Conservation (phyloP, 2,113 vertebrate species). For the Perognathus longimembris region DNA sequence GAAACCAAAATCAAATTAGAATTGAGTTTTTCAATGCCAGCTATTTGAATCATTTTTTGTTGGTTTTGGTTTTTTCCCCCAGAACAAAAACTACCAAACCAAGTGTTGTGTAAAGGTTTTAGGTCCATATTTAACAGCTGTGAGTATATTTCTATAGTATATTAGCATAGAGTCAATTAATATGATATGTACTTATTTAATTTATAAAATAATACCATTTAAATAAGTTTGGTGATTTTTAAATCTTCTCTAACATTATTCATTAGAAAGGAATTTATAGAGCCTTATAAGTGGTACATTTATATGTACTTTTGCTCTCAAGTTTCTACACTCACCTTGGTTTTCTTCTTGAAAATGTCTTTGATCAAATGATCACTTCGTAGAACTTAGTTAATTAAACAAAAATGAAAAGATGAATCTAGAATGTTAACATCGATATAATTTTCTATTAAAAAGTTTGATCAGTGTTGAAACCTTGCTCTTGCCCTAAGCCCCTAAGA, state of each 20-base stretch:
- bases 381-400: background rate
- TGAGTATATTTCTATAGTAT: background rate
- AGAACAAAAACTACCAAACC: background rate
- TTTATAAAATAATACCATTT: slow-evolving; percentile 15
- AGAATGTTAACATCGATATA: background rate
- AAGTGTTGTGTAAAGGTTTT: background rate
- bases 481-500: background rate
- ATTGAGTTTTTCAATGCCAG: background rate
- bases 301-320: background rate
- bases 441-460: background rate
- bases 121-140: background rate
- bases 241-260: slow-evolving; percentile 22
- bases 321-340: background rate
- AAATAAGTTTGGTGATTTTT: background rate
- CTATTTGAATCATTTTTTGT: background rate
- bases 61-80: background rate
- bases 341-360: background rate
- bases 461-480: background rate
- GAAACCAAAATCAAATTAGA: background rate
- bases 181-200: background rate
- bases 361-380: background rate
- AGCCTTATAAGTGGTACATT: background rate
- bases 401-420: background rate
- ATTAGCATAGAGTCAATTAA: background rate
- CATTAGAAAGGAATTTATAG: background rate